A percentile compares a stretch with the other conserved stretches of the same genome.
phyloP scores from a whole-genome alignment of 2,113 vertebrate species.

The Arizona elegans region DNA sequence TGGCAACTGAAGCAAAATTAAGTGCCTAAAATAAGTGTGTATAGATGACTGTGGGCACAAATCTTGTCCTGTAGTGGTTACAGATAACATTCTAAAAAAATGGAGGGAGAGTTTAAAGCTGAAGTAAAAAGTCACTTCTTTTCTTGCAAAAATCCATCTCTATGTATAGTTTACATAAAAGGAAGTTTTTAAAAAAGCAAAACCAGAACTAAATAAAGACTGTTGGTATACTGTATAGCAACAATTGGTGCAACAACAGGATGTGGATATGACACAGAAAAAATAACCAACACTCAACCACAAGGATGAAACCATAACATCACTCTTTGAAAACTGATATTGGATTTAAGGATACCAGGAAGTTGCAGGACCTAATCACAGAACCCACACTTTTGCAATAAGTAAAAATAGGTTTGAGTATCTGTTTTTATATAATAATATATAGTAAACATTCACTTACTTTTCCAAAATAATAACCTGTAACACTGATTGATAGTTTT shows the following conservation, averaged over 20 bases:
- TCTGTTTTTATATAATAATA: background rate
- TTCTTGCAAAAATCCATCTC: background rate
- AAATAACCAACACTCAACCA: background rate
- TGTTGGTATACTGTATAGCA: background rate
- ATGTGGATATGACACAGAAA: background rate
- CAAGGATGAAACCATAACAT: background rate
- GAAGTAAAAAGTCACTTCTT: background rate
- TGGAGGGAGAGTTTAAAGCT: background rate
- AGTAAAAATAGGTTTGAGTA: background rate
- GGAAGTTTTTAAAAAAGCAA: background rate
- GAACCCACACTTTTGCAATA: background rate
- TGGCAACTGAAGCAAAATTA: background rate
- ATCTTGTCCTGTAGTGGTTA: background rate
- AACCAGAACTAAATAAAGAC: background rate
- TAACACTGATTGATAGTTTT: background rate
- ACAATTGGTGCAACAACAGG: background rate
- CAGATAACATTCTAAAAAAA: background rate
- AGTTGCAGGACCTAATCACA: background rate
- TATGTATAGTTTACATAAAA: background rate
- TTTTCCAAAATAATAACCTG: background rate
- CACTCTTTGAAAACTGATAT: background rate
- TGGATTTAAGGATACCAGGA: background rate
- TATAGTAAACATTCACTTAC: background rate
- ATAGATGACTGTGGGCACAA: background rate
- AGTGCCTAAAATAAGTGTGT: background rate